Percentiles rank a stretch among this genome's conserved stretches.
phyloP scores from a whole-genome alignment of 1,140 invertebrate species.

The Drosophila melanogaster region Release_6_plus_ISO1_MT NT_033777.3:16445501-16446000 shows the following conservation, averaged over 20 bases:
- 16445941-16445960: constrained; percentile 47
- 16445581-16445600: constrained; percentile 52
- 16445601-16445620: constrained; percentile 65
- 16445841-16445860: constrained; percentile 39
- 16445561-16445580: constrained; percentile 79
- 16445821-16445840: constrained; percentile 66
- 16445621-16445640: constrained; percentile 60
- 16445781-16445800: constrained; percentile 60
- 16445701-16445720: constrained; percentile 24
- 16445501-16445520: constrained; percentile 52
- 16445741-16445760: constrained; percentile 64
- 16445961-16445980: constrained; percentile 32
- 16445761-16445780: constrained; percentile 60
- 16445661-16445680: constrained; percentile 80
- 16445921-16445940: constrained; percentile 50
- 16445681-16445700: constrained; percentile 73
- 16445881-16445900: constrained; percentile 67
- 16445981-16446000: constrained; percentile 58
- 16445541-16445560: constrained; percentile 79
- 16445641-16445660: constrained; percentile 59
- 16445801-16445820: constrained; percentile 43
- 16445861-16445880: constrained; percentile 26
- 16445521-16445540: constrained; percentile 46
- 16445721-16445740: constrained; percentile 23
- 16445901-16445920: constrained; percentile 52